These are phyloP conservation scores for Alouatta caraya DNA, from an alignment of 2,797 vertebrate species.

Conservation along the genomic window DNA sequence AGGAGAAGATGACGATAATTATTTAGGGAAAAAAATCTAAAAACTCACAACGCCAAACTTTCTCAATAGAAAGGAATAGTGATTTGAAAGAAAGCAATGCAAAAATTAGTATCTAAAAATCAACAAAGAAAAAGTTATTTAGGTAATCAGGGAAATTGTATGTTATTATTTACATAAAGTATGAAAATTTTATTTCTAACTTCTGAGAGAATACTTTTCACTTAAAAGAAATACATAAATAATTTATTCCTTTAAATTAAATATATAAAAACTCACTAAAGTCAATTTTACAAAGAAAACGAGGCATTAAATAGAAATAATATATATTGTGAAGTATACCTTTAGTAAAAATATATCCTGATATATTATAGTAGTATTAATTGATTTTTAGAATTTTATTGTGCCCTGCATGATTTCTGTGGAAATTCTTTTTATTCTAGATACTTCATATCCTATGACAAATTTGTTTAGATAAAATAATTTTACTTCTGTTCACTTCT, in stretches of 20 bases:
- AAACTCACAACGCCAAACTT: background rate
- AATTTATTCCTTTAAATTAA: constrained; percentile 11
- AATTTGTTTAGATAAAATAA: background rate
- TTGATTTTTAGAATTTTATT: background rate
- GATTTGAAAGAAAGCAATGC: background rate
- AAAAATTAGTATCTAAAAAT: background rate
- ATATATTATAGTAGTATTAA: background rate
- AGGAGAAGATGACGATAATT: background rate
- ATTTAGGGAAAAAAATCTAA: background rate
- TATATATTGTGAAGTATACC: background rate
- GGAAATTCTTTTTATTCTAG: background rate
- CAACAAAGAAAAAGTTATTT: background rate
- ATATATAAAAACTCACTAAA: background rate
- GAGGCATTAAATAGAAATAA: background rate
- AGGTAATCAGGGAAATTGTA: background rate
- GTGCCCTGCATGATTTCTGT: background rate
- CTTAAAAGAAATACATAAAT: background rate
- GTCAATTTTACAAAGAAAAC: background rate
- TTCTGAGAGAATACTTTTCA: background rate
- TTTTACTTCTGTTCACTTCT: background rate
- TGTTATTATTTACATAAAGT: background rate
- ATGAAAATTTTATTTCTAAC: background rate
- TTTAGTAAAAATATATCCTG: background rate
- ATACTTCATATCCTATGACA: background rate
- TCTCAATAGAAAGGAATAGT: background rate